Evolutionary conservation across 2,888 invertebrate species (phyloP), one percentile per base, ranked within the genome.

Genomic region (Nasonovia ribisnigri): DNA sequence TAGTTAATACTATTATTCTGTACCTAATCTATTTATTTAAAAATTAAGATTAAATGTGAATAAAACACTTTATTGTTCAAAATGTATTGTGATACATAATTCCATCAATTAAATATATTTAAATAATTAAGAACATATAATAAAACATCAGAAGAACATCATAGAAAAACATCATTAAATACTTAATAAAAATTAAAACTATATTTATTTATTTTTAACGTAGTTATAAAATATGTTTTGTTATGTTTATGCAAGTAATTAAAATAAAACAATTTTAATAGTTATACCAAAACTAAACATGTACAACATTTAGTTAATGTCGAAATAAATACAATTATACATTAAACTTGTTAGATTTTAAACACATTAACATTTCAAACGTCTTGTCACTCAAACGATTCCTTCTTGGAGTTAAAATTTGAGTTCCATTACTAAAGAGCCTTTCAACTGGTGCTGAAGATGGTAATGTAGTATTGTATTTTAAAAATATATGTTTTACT

Each of bases 321-420:
- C 67, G 1, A 67, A 67, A 67, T 67, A 67, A 67, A 67, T 67
- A 67, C 16, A 67, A 67, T 16, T 16, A 67, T 67, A n/a, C 67
- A 67, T 67, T n/a, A 67, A 67, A 67, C 3, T 67, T 67, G 4
- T n/a, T n/a, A n/a, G 67, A 67, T 67, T 67, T 67, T 67, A 67
- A 84, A 84, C 84, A 42, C 42, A 43, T 84, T 43, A 43, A 43
- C 43, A 84, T 84, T 11, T 84, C 43, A 43, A 67, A 67, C 13
- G 67, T 67, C 67, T 16, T 67, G 67, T 67, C 67, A 24, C 67
- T 29, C 57, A 92, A 48, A 10, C 60, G 10, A 46, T 86, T 92
- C 26, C 67, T 88, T n/a, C 51, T 36, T 8, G 86, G 43, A 26
- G 92, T 92, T 60, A 92, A n/a, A 87, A 87, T 88, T 46, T 92